These are phyloP conservation scores for Myotis lucifugus DNA, from an alignment of 2,113 vertebrate species.

Conservation along the genomic window DNA sequence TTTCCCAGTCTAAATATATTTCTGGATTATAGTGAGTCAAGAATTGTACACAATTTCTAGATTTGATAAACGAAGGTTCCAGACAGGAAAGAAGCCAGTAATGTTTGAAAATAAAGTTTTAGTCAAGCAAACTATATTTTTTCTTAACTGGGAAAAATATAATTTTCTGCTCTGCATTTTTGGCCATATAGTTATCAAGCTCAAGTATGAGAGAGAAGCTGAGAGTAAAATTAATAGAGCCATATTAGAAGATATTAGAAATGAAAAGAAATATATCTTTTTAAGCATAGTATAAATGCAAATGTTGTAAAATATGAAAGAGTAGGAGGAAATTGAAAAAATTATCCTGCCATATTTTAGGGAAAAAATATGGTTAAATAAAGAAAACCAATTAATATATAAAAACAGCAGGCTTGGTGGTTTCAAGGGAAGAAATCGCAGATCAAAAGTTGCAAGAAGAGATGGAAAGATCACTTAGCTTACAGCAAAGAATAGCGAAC, in stretches of 20 bases:
- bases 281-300: neutral
- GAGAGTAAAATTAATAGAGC: constrained; percentile 33
- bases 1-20: constrained; percentile 59
- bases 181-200: neutral
- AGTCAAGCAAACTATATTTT: neutral
- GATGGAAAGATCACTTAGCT: constrained; percentile 69
- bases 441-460: constrained; percentile 48
- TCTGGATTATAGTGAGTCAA: constrained; percentile 63
- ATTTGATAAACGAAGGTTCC: constrained; percentile 53
- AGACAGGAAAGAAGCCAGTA: constrained; percentile 28
- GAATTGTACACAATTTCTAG: constrained; percentile 44
- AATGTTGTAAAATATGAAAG: constrained; percentile 45
- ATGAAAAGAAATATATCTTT: neutral
- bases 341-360: constrained; percentile 39
- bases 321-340: constrained; percentile 44
- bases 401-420: constrained; percentile 36
- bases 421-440: constrained; percentile 20
- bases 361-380: constrained; percentile 64
- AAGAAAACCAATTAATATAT: constrained; percentile 67
- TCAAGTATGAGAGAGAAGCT: neutral
- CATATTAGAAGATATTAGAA: constrained; percentile 41
- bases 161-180: neutral
- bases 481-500: constrained; percentile 61
- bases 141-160: neutral
- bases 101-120: constrained; percentile 29